phyloP scores from a whole-genome alignment of 1,140 invertebrate genomes.

The Daktulosphaira vitifoliae region DNA sequence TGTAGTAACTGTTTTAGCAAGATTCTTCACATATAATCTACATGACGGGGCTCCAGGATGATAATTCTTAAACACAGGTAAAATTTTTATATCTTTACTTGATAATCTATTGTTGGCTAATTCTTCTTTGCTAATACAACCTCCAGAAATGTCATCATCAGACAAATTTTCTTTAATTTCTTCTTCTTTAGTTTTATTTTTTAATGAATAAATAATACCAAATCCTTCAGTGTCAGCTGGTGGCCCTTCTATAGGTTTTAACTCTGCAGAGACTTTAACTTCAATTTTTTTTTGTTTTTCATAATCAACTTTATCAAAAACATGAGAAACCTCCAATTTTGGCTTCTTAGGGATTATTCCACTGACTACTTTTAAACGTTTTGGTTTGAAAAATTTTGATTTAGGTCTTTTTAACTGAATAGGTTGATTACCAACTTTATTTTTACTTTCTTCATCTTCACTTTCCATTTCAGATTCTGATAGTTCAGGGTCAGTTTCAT shows the following conservation, averaged over 20 bases:
- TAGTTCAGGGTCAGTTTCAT: slow-evolving; percentile 12
- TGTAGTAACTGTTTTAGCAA: slow-evolving; percentile 67
- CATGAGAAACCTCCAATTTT: slow-evolving; percentile 14
- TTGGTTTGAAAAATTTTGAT: background rate
- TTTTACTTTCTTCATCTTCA: slow-evolving; percentile 48
- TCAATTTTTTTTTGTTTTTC: slow-evolving; percentile 55
- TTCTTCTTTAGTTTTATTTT: slow-evolving; percentile 41
- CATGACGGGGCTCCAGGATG: slow-evolving; percentile 66
- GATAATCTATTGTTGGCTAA: slow-evolving; percentile 60
- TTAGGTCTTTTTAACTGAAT: slow-evolving; percentile 42
- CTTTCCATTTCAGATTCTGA: slow-evolving; percentile 69
- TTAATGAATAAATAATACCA: slow-evolving; percentile 45
- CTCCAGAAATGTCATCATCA: slow-evolving; percentile 38
- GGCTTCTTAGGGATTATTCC: background rate
- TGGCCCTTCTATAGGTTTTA: slow-evolving; percentile 34
- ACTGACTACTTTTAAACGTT: slow-evolving; percentile 4
- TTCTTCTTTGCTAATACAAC: slow-evolving; percentile 56
- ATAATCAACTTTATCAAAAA: slow-evolving; percentile 43
- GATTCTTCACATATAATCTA: slow-evolving; percentile 87
- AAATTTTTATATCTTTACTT: slow-evolving; percentile 41
- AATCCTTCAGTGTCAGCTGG: slow-evolving; percentile 41
- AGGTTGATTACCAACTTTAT: slow-evolving; percentile 52
- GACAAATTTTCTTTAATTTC: slow-evolving; percentile 38
- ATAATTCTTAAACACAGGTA: slow-evolving; percentile 74
- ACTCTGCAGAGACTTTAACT: slow-evolving; percentile 48